These are phyloP conservation scores for Dryas iulia DNA, from an alignment of 1,140 invertebrate species.

Conservation along the genomic window DNA sequence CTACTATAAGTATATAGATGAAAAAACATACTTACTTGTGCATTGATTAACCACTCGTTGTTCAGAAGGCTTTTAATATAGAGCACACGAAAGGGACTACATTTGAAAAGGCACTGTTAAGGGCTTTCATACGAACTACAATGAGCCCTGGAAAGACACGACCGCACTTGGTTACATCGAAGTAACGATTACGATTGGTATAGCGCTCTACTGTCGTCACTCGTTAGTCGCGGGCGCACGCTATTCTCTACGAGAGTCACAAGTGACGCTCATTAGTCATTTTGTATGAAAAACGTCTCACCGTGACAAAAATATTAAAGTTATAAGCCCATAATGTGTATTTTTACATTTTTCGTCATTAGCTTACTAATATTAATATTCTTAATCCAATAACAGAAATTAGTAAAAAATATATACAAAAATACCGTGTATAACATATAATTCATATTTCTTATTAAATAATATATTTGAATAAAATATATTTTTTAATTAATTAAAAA, in stretches of 20 bases:
- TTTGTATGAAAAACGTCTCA: background rate
- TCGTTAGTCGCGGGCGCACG: constrained; percentile 37
- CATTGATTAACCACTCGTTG: constrained; percentile 74
- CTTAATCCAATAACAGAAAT: no score
- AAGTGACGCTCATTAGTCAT: constrained; percentile 1
- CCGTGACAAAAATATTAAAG: background rate
- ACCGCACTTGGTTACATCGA: constrained; percentile 70
- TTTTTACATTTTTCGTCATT: no score
- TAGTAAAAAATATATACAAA: no score
- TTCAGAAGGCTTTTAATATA: constrained; percentile 56
- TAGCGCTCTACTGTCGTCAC: constrained; percentile 7
- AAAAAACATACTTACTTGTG: constrained; percentile 63
- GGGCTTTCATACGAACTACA: constrained; percentile 77
- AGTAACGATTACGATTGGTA: constrained; percentile 50
- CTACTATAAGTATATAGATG: constrained; percentile 30
- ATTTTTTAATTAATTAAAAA: no score
- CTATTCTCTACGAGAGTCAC: constrained; percentile 4
- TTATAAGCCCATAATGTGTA: no score
- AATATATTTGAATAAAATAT: no score
- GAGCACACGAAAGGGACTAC: constrained; percentile 68
- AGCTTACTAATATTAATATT: no score
- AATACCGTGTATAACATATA: no score
- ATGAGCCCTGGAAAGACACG: constrained; percentile 71
- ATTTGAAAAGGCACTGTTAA: constrained; percentile 73
- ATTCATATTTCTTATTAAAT: no score